These are phyloP conservation scores for Dipodomys ordii DNA, from an alignment of 2,113 vertebrate species.

Conservation along the genomic window DNA sequence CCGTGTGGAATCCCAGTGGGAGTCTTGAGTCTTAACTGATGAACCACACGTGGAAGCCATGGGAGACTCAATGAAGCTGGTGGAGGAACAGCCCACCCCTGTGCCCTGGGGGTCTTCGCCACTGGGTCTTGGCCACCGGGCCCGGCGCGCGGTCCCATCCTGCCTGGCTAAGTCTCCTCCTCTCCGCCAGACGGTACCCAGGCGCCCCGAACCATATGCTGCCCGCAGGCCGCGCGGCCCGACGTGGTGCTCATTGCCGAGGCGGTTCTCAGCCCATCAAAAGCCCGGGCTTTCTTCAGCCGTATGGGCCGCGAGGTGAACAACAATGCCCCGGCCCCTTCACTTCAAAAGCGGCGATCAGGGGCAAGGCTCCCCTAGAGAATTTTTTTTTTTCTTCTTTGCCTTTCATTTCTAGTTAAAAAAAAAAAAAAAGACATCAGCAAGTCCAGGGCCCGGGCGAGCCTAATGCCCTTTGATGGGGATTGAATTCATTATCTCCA, in stretches of 20 bases:
- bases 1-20: too few species aligned
- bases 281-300: conserved; percentile 91
- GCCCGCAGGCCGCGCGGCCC: conserved; percentile 87
- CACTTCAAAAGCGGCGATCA: conserved; percentile 94
- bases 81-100: neutral
- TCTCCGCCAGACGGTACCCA: conserved; percentile 69
- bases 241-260: conserved; percentile 89
- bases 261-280: conserved; percentile 93
- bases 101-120: neutral
- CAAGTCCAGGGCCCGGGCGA: conserved; percentile 92
- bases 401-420: conserved; percentile 93
- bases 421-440: conserved; percentile 80
- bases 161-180: neutral
- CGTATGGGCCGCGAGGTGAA: conserved; percentile 92
- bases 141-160: rapidly evolving
- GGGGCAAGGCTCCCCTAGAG: conserved; percentile 88
- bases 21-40: too few species aligned
- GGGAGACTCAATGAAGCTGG: too few species aligned
- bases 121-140: neutral
- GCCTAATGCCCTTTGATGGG: conserved; percentile 98
- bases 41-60: neutral
- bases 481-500: conserved; percentile 99
- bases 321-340: conserved; percentile 90
- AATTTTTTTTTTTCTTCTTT: conserved; percentile 84
- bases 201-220: conserved; percentile 92